Base-by-base conservation (phyloP, 2,113 vertebrate genomes). In the Coreoperca whiteheadi region DNA sequence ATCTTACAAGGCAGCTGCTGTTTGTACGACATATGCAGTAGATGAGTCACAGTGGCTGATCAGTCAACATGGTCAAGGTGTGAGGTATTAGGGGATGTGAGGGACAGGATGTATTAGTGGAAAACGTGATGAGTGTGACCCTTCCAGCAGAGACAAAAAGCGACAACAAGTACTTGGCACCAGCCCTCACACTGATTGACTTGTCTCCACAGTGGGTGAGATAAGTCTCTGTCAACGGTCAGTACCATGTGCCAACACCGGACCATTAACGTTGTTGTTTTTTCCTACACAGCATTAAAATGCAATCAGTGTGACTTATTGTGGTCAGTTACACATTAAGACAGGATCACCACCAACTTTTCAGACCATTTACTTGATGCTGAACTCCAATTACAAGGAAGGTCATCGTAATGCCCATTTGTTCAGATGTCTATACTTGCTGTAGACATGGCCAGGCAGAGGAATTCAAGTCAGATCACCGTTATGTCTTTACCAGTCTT, bases 151-250 rank as follows among this genome's bases (percentile, higher is more conserved):
- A 67, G 79, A 88, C 74, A 83, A 72, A 81, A 70, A 85, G 41
- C 50, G 39, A 87, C 84, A 88, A 83, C 87, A 82, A 88, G 85
- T 39, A 80, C 80, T 90, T 93, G 94, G 92, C 93, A 90, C n/a
- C 37, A 37, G 81, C 50, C 64, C 72, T 57, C 59, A 2, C 80
- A 2, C 86, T 91, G 92, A 94, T 90, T 88, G 94, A 93, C 92
- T 90, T n/a, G 83, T 92, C 89, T 90, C 85, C 84, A 79, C 83
- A 76, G 81, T 51, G 74, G 81, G 77, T 28, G 79, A 86, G 82
- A 91, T 93, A 91, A 80, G 91, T 94, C 92, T 94, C 84, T 92
- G 93, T 93, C 93, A 92, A 60, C 66, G 50, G 61, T 68, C 46
- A 20, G 65, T 59, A 37, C 71, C 73, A 53, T 37, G 67, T 80